Percentiles rank a stretch among this genome's conserved stretches.
These are phyloP conservation scores for Poeciliopsis presidionis DNA, from an alignment of 2,797 vertebrate genomes.

Conservation along the genomic window DNA sequence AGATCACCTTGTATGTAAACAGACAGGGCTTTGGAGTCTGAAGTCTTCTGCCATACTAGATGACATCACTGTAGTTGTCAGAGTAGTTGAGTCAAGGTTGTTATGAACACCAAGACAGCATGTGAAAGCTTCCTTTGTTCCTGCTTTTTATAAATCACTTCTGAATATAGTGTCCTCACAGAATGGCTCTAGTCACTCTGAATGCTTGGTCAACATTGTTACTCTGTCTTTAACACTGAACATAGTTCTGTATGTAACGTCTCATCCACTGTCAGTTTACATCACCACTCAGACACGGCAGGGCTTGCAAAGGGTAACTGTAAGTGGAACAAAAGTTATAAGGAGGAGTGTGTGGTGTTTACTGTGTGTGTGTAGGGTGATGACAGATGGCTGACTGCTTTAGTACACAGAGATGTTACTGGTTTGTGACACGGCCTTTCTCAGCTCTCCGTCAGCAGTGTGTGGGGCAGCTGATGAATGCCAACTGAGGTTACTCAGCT, in stretches of 20 bases:
- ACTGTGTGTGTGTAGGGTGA: neutral
- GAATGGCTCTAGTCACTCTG: neutral
- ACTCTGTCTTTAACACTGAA: neutral
- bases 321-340: neutral
- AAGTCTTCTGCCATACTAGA: neutral
- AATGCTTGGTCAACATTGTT: neutral
- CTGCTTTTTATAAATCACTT: neutral
- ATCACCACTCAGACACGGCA: neutral
- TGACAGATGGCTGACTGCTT: neutral
- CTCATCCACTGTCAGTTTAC: neutral
- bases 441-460: neutral
- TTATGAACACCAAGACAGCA: neutral
- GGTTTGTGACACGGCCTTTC: neutral
- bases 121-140: neutral
- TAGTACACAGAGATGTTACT: neutral
- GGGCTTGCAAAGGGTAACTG: neutral
- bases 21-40: neutral
- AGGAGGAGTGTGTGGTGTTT: neutral
- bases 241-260: neutral
- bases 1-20: neutral
- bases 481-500: neutral
- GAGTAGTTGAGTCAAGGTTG: neutral
- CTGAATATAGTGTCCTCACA: neutral
- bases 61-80: neutral
- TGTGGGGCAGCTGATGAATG: slow-evolving; percentile 15